These are phyloP conservation scores for Trachemys scripta DNA, from an alignment of 2,113 vertebrate species.

Conservation along the genomic window DNA sequence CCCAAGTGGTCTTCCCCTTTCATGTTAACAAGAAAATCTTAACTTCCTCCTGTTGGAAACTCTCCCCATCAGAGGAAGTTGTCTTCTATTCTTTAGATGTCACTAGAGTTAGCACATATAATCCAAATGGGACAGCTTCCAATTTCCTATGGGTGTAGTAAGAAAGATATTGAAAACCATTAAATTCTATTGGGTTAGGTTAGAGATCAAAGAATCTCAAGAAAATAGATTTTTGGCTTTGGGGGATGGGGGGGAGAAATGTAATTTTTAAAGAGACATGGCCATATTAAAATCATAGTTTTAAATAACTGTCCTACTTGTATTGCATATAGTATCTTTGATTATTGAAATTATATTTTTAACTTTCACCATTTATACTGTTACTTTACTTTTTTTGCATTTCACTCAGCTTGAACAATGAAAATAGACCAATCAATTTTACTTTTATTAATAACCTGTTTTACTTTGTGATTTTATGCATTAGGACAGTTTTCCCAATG, in stretches of 20 bases:
- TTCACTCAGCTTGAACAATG: not conserved
- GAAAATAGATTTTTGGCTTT: not conserved
- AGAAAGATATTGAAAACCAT: not conserved
- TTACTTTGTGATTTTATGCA: not conserved
- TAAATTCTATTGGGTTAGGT: not conserved
- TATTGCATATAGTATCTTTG: not conserved
- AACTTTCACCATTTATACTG: not conserved
- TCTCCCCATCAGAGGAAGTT: slow-evolving; percentile 29
- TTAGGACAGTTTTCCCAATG: slow-evolving; percentile 19
- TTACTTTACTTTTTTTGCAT: not conserved
- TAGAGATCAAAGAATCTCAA: not conserved
- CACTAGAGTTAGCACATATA: not conserved
- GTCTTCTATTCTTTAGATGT: not conserved
- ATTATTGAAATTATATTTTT: not conserved
- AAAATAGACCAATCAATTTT: not conserved
- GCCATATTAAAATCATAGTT: not conserved
- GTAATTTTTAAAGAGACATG: not conserved
- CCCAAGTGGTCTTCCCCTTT: slow-evolving; percentile 15
- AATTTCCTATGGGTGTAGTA: not conserved
- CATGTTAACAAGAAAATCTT: slow-evolving; percentile 23
- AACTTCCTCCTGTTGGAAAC: not conserved
- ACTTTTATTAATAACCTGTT: slow-evolving; percentile 28
- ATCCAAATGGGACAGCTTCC: not conserved
- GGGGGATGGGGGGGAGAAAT: not conserved
- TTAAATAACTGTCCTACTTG: not conserved